A percentile compares a stretch with the other conserved stretches of the same genome.
phyloP scores from a whole-genome alignment of 2,888 invertebrate species.

The Hermaeophaga mercurialis region DNA sequence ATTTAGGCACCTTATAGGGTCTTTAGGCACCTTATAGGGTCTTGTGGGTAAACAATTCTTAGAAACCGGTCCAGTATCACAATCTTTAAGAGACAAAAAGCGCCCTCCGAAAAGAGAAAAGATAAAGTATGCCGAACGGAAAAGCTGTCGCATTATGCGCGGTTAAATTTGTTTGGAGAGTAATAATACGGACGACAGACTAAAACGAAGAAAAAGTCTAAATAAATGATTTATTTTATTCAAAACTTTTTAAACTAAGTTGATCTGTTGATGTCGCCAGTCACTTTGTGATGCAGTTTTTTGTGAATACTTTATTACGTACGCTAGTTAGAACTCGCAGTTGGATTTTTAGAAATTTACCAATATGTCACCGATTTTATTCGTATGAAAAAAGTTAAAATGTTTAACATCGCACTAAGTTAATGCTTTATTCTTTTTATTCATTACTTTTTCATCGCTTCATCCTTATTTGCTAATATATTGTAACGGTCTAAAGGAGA shows the following conservation, averaged over 20 bases:
- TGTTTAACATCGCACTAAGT: no score
- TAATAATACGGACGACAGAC: conserved; percentile 24
- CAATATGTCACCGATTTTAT: no score
- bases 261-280: conserved; percentile 23
- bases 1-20: no score
- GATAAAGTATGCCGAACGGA: conserved; percentile 32
- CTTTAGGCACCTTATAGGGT: no score
- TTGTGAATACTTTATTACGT: background rate
- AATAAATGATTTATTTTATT: conserved; percentile 27
- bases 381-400: no score
- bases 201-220: conserved; percentile 14
- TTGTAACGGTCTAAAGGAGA: no score
- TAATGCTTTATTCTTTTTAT: no score
- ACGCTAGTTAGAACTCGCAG: no score
- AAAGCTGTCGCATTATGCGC: conserved; percentile 32
- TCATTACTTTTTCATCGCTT: no score
- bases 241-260: conserved; percentile 22
- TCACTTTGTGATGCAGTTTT: background rate
- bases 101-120: conserved; percentile 25
- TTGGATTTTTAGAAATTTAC: no score
- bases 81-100: conserved; percentile 28
- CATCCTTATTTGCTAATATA: no score
- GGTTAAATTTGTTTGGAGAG: conserved; percentile 30
- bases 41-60: background rate
- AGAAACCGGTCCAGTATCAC: background rate